Evolutionary conservation across 23 tunicate species (phyloP).

Genomic region (Trididemnum clinides): DNA sequence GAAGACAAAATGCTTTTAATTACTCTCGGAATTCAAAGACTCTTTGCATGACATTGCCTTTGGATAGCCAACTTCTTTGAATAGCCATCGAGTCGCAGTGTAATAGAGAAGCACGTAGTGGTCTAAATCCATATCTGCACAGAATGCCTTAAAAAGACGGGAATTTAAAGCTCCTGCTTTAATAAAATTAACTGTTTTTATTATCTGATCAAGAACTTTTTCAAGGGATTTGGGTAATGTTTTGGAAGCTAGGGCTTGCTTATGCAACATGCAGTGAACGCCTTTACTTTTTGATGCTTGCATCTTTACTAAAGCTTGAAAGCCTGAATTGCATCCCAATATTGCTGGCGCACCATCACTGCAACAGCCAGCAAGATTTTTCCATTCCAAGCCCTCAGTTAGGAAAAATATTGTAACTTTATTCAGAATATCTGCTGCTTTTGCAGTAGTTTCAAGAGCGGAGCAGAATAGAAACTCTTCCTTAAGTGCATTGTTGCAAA

Average conservation of each 20-base stretch:
- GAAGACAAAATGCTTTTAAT: no score
- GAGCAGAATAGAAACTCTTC: conserved; percentile 54
- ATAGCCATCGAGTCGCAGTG: background rate
- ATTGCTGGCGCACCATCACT: conserved; percentile 73
- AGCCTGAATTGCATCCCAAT: conserved; percentile 63
- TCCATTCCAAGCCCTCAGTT: conserved; percentile 57
- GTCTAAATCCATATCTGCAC: background rate
- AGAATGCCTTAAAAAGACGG: background rate
- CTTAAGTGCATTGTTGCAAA: conserved; percentile 47
- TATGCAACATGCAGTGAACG: conserved; percentile 64
- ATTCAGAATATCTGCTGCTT: conserved; percentile 45
- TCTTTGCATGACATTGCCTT: no score
- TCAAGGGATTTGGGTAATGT: conserved; percentile 62
- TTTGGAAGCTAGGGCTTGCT: conserved; percentile 77
- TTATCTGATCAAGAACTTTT: conserved; percentile 50
- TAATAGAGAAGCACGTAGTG: background rate
- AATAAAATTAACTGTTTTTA: conserved; percentile 55
- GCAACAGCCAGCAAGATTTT: conserved; percentile 61
- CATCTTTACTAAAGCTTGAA: conserved; percentile 54
- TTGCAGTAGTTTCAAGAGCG: conserved; percentile 53
- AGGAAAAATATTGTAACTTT: conserved; percentile 45
- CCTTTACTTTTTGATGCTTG: conserved; percentile 48
- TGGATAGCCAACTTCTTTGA: background rate
- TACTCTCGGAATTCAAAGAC: background rate
- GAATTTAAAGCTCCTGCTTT: no score